Conservation (phyloP, 2,888 invertebrate species). For the Rotaria magnacalcarata region DNA sequence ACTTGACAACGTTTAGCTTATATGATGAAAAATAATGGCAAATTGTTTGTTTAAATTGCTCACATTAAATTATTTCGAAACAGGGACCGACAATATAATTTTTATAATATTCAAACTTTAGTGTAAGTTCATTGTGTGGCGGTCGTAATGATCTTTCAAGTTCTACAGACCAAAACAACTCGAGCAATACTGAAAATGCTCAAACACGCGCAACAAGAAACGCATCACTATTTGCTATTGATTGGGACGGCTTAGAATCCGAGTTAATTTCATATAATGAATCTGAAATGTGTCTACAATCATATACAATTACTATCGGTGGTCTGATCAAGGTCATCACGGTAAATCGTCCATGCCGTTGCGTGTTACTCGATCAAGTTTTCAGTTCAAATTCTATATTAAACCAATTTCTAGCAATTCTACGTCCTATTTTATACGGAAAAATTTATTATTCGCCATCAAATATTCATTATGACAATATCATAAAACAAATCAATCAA, state of each 20-base stretch:
- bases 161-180: neutral
- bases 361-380: neutral
- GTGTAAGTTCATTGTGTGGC: neutral
- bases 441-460: conserved; percentile 41
- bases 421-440: conserved; percentile 38
- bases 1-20: no score
- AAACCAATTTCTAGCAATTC: neutral
- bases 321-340: neutral
- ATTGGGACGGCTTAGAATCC: neutral
- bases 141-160: neutral
- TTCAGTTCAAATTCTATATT: neutral
- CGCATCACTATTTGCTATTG: no score
- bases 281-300: neutral
- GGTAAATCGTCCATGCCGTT: neutral
- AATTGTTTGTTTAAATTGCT: no score
- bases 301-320: neutral
- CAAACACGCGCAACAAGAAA: neutral
- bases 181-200: neutral
- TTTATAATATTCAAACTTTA: neutral
- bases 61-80: no score
- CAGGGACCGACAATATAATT: neutral
- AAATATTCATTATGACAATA: conserved; percentile 36
- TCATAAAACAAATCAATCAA: conserved; percentile 39
- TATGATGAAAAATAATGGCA: no score
- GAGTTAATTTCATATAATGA: neutral